These are phyloP conservation scores for Asobara japonica DNA, from an alignment of 1,140 invertebrate species.

Conservation along the genomic window DNA sequence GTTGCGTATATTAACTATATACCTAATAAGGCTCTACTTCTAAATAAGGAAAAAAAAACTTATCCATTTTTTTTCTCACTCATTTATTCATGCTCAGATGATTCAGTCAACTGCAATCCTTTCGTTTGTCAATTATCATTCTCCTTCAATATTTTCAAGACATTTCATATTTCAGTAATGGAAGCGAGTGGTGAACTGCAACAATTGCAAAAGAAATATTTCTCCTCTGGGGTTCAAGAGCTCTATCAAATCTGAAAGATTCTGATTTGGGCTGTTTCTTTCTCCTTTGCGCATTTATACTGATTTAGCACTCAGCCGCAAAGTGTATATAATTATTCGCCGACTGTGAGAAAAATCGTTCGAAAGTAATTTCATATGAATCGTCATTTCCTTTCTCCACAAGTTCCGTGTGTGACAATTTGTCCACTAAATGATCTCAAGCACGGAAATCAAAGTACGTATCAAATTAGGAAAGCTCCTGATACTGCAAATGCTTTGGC, in stretches of 20 bases:
- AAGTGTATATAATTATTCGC: not conserved
- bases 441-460: no score
- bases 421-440: no score
- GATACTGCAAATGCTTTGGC: no score
- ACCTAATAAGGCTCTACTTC: not conserved
- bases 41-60: not conserved
- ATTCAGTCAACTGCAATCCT: not conserved
- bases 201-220: no score
- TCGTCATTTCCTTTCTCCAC: not conserved
- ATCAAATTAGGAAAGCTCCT: no score
- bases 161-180: no score
- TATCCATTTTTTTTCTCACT: not conserved
- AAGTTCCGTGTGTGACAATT: not conserved
- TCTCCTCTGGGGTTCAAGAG: no score
- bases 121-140: not conserved
- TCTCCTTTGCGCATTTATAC: not conserved
- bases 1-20: slow-evolving; percentile 2
- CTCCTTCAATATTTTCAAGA: no score
- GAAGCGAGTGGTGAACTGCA: no score
- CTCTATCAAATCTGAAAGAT: no score
- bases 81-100: not conserved
- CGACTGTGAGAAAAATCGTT: not conserved
- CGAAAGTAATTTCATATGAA: not conserved
- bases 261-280: no score
- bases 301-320: not conserved